Evolutionary conservation across 2,797 vertebrate species (phyloP).

Genomic region (Siniperca obscura): DNA sequence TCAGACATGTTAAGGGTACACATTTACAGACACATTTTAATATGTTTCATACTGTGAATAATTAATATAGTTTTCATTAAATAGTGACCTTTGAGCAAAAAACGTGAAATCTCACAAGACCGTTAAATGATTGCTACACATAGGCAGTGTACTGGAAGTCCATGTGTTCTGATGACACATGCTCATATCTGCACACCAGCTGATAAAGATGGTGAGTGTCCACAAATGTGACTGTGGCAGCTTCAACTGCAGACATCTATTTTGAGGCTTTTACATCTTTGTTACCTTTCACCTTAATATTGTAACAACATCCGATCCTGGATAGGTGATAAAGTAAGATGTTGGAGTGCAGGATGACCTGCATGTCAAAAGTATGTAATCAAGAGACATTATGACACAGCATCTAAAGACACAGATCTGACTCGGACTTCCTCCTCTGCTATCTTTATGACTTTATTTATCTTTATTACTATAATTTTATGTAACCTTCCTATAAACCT

Average conservation of each 20-base stretch:
- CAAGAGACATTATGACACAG: background rate
- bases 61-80: slow-evolving; percentile 11
- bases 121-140: slow-evolving; percentile 25
- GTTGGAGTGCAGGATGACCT: background rate
- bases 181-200: slow-evolving; percentile 18
- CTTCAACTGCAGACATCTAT: background rate
- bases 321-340: background rate
- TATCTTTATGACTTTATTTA: background rate
- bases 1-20: background rate
- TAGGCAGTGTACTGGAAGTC: background rate
- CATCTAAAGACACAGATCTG: background rate
- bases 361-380: slow-evolving; percentile 10
- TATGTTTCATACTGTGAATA: background rate
- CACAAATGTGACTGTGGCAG: background rate
- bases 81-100: slow-evolving; percentile 47
- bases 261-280: background rate
- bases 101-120: slow-evolving; percentile 13
- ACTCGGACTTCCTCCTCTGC: background rate
- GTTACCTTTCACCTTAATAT: slow-evolving; percentile 16
- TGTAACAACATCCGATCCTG: slow-evolving; percentile 1
- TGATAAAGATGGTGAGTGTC: slow-evolving; percentile 20
- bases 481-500: background rate
- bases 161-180: slow-evolving; percentile 26
- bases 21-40: background rate
- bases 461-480: background rate